A percentile compares a stretch with the other conserved stretches of the same genome.
These are phyloP conservation scores for Orchesellides sinensis DNA, from an alignment of 2,888 invertebrate species.

Conservation along the genomic window DNA sequence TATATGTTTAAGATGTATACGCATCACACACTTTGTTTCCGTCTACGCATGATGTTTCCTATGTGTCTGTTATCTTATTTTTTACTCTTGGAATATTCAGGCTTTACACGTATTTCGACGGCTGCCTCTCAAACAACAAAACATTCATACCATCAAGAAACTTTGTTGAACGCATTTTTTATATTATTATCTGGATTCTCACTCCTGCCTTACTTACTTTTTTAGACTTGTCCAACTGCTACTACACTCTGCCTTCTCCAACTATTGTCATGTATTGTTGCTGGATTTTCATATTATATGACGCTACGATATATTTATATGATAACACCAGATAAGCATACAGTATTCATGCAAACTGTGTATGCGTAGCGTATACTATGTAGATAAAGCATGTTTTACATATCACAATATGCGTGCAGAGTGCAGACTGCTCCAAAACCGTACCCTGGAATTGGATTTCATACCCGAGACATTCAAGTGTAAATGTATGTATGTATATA, in stretches of 20 bases:
- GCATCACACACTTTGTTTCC: background rate
- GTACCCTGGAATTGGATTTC: background rate
- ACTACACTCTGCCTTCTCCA: too few species aligned
- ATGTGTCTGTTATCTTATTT: background rate
- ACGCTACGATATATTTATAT: background rate
- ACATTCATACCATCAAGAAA: background rate
- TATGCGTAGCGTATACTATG: too few species aligned
- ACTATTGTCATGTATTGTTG: background rate
- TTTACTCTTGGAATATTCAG: background rate
- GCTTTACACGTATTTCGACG: background rate
- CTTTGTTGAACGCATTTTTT: background rate
- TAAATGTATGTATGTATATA: too few species aligned
- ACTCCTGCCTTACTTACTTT: background rate
- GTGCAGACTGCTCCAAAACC: background rate
- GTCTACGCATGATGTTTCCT: too few species aligned
- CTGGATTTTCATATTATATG: background rate
- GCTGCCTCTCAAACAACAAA: background rate
- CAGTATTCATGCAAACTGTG: background rate
- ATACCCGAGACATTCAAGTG: too few species aligned
- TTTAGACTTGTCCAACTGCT: too few species aligned
- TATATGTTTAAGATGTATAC: background rate
- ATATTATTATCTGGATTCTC: background rate
- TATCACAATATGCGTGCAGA: background rate
- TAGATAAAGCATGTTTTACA: background rate
- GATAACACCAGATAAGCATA: too few species aligned